A percentile compares a stretch with the other conserved stretches of the same genome.
phyloP scores from a whole-genome alignment of 2,797 vertebrate species.

The Notolepis coatsorum region DNA sequence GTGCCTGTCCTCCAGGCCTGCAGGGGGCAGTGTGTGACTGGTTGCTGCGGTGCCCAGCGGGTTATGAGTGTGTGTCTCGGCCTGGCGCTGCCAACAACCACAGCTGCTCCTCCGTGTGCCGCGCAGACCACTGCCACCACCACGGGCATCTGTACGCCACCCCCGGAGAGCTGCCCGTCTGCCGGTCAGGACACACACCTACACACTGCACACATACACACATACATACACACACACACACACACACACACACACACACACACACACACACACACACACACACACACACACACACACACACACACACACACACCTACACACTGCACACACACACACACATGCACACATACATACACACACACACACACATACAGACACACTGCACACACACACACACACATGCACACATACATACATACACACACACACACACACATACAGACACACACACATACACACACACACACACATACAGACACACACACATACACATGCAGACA shows the following conservation, averaged over 20 bases:
- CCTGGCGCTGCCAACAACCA: constrained; percentile 58
- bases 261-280: not conserved
- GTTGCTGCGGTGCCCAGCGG: constrained; percentile 83
- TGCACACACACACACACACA: too few relatives aligned
- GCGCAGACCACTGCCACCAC: constrained; percentile 85
- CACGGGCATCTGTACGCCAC: constrained; percentile 90
- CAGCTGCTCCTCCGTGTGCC: constrained; percentile 87
- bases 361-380: too few relatives aligned
- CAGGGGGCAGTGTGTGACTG: constrained; percentile 77
- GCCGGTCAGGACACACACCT: constrained; percentile 80
- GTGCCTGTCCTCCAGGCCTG: constrained; percentile 62
- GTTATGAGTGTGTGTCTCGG: constrained; percentile 77
- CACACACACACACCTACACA: too few relatives aligned
- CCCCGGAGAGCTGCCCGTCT: constrained; percentile 78
- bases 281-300: too few relatives aligned
- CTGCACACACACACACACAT: too few relatives aligned
- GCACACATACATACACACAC: too few relatives aligned
- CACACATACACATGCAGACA: too few relatives aligned
- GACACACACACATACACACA: too few relatives aligned
- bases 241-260: not conserved
- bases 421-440: too few relatives aligned
- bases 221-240: not conserved
- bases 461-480: too few relatives aligned
- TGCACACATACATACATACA: too few relatives aligned
- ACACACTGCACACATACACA: too few relatives aligned